Conservation (phyloP, 2,113 vertebrate species). For the Leucoraja erinaceus region DNA sequence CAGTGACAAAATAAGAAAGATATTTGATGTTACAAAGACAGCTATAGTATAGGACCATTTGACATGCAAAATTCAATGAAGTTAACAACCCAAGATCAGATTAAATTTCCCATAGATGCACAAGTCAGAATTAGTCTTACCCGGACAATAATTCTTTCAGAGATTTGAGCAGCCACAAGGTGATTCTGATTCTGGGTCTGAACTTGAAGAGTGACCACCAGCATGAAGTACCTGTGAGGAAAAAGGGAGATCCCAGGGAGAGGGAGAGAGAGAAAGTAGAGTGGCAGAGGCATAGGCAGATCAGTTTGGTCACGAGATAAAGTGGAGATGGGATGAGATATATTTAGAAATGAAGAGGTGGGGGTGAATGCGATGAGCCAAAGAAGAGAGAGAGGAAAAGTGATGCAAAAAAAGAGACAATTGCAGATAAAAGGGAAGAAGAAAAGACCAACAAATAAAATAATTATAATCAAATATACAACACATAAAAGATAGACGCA, state of each 20-base stretch:
- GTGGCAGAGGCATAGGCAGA: background rate
- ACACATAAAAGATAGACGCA: too few species aligned
- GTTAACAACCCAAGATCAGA: background rate
- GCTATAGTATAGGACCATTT: background rate
- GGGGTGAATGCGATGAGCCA: background rate
- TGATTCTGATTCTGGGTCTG: conserved; percentile 92
- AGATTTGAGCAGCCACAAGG: conserved; percentile 87
- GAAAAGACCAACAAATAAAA: background rate
- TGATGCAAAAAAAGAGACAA: background rate
- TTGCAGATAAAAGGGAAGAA: background rate
- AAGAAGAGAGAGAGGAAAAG: background rate
- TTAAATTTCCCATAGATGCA: background rate
- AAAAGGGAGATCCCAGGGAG: background rate
- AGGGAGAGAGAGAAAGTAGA: background rate
- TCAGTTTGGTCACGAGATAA: background rate
- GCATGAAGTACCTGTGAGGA: conserved; percentile 86
- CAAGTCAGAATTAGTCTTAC: conserved; percentile 58
- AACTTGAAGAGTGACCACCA: conserved; percentile 89
- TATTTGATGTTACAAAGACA: background rate
- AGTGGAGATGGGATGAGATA: background rate
- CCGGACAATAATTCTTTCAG: conserved; percentile 97
- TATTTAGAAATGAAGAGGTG: background rate
- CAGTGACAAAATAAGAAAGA: background rate
- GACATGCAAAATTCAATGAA: background rate
- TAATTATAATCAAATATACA: background rate